phyloP scores from a whole-genome alignment of 2,888 invertebrate species.

The Ceriagrion tenellum region DNA sequence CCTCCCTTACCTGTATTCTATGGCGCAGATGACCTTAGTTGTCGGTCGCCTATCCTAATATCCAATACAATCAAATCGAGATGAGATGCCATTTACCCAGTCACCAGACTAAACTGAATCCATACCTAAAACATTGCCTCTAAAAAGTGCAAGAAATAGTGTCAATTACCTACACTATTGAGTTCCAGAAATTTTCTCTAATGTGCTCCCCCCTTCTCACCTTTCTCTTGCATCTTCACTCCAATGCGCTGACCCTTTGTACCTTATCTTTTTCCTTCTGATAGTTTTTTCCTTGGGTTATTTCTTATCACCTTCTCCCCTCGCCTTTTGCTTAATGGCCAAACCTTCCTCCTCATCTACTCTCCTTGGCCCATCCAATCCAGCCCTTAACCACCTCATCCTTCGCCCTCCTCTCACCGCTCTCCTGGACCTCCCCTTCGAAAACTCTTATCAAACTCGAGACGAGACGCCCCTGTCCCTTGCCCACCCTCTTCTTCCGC shows the following conservation, averaged over 20 bases:
- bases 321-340: background rate
- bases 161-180: too few species aligned
- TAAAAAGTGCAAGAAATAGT: too few species aligned
- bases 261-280: background rate
- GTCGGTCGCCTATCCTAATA: too few species aligned
- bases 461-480: background rate
- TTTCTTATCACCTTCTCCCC: background rate
- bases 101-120: too few species aligned
- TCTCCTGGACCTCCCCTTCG: background rate
- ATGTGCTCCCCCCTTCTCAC: background rate
- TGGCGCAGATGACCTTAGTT: too few species aligned
- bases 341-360: slow-evolving; percentile 33
- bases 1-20: too few species aligned
- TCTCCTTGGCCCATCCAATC: background rate
- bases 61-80: too few species aligned
- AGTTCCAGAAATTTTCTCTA: background rate
- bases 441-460: slow-evolving; percentile 10
- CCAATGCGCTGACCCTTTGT: background rate
- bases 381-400: background rate
- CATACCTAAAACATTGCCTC: too few species aligned
- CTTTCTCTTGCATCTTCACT: background rate
- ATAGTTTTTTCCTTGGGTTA: background rate
- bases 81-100: too few species aligned
- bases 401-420: background rate
- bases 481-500: background rate